Base-by-base conservation (phyloP, 1,140 invertebrate genomes). In the Leptopilina clavipes region DNA sequence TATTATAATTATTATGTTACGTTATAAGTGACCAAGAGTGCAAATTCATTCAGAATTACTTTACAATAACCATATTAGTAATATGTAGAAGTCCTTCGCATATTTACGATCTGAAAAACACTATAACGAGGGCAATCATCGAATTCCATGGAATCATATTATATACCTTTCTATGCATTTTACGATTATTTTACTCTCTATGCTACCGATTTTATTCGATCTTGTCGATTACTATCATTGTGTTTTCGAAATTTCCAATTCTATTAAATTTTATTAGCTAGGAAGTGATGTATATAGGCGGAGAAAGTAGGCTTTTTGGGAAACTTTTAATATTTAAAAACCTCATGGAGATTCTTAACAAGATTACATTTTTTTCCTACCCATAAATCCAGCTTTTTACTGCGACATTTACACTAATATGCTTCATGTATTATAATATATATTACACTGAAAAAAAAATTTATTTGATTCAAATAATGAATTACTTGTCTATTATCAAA, bases 81-180 rank as follows among this genome's bases (percentile, higher is more conserved):
- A 18, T 19, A 8, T 54, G 52, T 19, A 19, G 14, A 31, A 25
- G 22, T 14, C 22, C 59, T 31, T 65, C 14, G 59, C 59, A n/a
- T 65, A 65, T 65, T 65, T 65, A 65, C 25, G 12, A 65, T 12
- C 59, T 65, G 25, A 11, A 65, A 31, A 65, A 31, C 59, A 31
- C 12, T n/a, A n/a, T 65, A 65, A 65, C 25, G 22, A 65, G 12
- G 25, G 12, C 25, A 65, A 65, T 65, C 22, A 31, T 65, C 19
- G 22, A 65, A 65, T 65, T 31, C 59, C 59, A 65, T 37, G 19
- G 11, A 65, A 65, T 31, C 22, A 31, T 40, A 40, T 40, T 3
- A 31, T 6, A 3, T 10, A 11, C 14, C 14, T 65, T 31, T 22
- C 18, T 25, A 31, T 52, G 14, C 8, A n/a, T 31, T 65, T 65